Percentiles rank a stretch among this genome's conserved stretches.
Conservation (phyloP, 2,797 vertebrate genomes). For the Siniperca scherzeri region DNA sequence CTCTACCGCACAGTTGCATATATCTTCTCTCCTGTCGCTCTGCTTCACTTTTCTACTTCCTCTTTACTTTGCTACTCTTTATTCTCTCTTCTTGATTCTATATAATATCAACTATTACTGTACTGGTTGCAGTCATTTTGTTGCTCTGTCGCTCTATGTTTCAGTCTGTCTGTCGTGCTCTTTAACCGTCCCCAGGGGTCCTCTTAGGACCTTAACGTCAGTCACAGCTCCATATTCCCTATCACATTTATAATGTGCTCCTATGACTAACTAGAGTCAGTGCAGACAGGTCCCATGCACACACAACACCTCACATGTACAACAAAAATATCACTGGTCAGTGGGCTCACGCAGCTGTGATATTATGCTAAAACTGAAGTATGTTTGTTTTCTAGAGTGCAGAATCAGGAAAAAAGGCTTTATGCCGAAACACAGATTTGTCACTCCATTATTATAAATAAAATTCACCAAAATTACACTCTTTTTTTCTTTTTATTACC, state of each 20-base stretch:
- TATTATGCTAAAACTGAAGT: conserved; percentile 33
- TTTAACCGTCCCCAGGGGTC: conserved; percentile 49
- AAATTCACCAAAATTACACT: conserved; percentile 22
- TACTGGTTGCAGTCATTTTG: too few relatives aligned
- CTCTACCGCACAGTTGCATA: conserved; percentile 50
- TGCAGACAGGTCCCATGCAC: conserved; percentile 57
- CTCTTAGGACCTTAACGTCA: conserved; percentile 51
- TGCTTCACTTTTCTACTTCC: conserved; percentile 18
- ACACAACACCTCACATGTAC: conserved; percentile 28
- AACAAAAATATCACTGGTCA: conserved; percentile 32
- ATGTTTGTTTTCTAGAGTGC: conserved; percentile 27
- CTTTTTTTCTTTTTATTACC: conserved; percentile 16
- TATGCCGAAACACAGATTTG: conserved; percentile 12
- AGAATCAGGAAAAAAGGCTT: conserved; percentile 10
- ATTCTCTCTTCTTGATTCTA: background rate
- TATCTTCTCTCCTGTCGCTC: conserved; percentile 37
- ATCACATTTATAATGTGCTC: conserved; percentile 52
- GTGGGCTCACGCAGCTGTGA: conserved; percentile 29
- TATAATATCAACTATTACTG: background rate
- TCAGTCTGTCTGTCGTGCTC: conserved; percentile 10
- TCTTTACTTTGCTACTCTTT: conserved; percentile 17
- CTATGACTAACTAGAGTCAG: conserved; percentile 56
- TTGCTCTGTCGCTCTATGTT: background rate
- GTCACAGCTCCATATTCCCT: conserved; percentile 38
- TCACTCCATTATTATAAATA: conserved; percentile 24